These are phyloP conservation scores for Melinaea marsaeus DNA, from an alignment of 2,888 invertebrate genomes.

Conservation along the genomic window DNA sequence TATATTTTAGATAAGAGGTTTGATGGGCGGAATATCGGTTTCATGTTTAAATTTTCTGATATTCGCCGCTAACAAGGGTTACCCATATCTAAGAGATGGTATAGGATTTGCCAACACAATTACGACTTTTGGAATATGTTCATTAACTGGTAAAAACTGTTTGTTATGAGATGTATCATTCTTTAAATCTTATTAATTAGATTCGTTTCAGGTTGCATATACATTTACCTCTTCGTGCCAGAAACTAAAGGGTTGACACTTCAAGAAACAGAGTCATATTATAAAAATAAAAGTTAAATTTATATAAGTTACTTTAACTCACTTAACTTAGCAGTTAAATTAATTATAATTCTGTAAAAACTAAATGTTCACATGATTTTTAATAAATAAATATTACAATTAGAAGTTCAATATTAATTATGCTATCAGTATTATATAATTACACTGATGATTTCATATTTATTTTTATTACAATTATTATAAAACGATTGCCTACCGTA, in stretches of 20 bases:
- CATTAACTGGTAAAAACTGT: constrained; percentile 7
- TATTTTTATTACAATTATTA: no score
- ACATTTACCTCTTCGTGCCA: constrained; percentile 13
- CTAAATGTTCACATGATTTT: no score
- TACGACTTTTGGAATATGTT: constrained; percentile 11
- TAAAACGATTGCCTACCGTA: no score
- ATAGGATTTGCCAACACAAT: constrained; percentile 17
- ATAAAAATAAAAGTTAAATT: constrained; percentile 5
- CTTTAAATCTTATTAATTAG: neutral
- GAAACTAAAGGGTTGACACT: constrained; percentile 17
- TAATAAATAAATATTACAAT: no score
- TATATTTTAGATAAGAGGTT: constrained; percentile 9
- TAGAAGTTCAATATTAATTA: no score
- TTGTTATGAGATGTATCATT: neutral
- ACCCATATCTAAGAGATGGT: constrained; percentile 11
- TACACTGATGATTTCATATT: no score
- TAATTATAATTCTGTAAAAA: no score
- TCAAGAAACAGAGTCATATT: constrained; percentile 13
- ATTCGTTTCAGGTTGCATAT: constrained; percentile 10
- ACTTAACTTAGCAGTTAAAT: neutral
- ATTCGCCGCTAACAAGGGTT: constrained; percentile 8
- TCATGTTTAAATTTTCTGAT: constrained; percentile 10
- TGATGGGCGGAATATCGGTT: constrained; percentile 13
- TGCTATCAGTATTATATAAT: no score
- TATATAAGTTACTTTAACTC: neutral